phyloP scores from a whole-genome alignment of 2,888 invertebrate genomes.

The Halocaridina rubra region DNA sequence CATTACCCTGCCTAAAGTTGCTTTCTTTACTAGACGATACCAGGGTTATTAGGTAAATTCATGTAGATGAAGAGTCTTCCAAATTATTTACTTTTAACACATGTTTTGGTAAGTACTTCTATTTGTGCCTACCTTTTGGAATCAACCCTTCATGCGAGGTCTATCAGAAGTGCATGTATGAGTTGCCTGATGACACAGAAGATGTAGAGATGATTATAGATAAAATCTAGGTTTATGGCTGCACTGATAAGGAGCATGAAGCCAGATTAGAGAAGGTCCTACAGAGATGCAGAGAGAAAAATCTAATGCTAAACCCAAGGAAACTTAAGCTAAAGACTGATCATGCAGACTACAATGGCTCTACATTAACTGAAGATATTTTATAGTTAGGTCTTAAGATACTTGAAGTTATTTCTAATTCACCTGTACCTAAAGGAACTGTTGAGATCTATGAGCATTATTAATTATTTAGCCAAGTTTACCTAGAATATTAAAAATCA shows the following conservation, averaged over 20 bases:
- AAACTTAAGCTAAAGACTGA: background rate
- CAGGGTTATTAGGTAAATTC: too few relatives aligned
- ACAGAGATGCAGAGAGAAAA: background rate
- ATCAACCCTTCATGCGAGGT: conserved; percentile 14
- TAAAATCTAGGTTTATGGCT: conserved; percentile 2
- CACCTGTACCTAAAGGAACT: too few relatives aligned
- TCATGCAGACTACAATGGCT: background rate
- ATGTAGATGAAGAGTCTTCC: conserved; percentile 5
- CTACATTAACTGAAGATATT: background rate
- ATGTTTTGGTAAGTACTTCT: conserved; percentile 9
- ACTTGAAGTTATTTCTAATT: too few relatives aligned
- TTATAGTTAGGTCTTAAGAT: too few relatives aligned
- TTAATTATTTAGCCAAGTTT: conserved; percentile 22
- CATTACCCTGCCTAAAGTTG: too few relatives aligned
- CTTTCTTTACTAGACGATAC: too few relatives aligned
- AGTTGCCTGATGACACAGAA: background rate
- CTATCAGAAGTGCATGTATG: conserved; percentile 7
- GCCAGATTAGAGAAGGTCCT: background rate
- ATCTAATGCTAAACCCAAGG: background rate
- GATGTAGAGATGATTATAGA: conserved; percentile 24
- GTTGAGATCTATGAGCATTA: background rate
- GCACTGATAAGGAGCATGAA: background rate
- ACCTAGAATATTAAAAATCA: background rate
- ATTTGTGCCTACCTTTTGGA: background rate
- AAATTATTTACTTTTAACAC: conserved; percentile 12